Conservation (phyloP, 2,888 invertebrate species). For the Tineola bisselliella region DNA sequence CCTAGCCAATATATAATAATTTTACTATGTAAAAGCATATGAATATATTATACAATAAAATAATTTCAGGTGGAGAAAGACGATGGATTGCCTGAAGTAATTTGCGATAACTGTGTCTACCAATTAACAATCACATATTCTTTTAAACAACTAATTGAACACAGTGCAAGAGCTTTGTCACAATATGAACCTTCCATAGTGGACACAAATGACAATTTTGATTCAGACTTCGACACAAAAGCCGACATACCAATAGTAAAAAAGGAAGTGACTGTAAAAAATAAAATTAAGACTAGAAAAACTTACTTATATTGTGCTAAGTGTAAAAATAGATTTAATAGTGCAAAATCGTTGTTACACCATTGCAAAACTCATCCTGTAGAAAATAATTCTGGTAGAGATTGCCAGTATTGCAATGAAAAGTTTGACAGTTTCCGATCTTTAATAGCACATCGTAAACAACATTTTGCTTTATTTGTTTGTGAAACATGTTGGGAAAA, state of each 20-base stretch:
- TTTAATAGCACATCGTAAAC: slow-evolving; percentile 47
- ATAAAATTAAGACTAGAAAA: slow-evolving; percentile 20
- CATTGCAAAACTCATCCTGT: slow-evolving; percentile 47
- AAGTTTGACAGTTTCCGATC: slow-evolving; percentile 56
- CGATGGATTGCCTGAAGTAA: slow-evolving; percentile 38
- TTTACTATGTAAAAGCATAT: too few relatives aligned
- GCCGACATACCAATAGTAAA: slow-evolving; percentile 22
- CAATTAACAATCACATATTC: slow-evolving; percentile 57
- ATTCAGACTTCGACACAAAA: slow-evolving; percentile 33
- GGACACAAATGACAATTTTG: slow-evolving; percentile 28
- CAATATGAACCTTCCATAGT: neutral
- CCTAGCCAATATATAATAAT: too few relatives aligned
- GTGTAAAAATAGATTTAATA: slow-evolving; percentile 46
- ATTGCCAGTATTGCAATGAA: slow-evolving; percentile 57
- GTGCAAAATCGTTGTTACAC: slow-evolving; percentile 32
- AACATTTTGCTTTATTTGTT: slow-evolving; percentile 49
- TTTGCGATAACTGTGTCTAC: slow-evolving; percentile 55
- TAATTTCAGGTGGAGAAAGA: slow-evolving; percentile 31
- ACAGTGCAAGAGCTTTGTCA: slow-evolving; percentile 27
- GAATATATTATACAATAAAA: too few relatives aligned
- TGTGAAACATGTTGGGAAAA: slow-evolving; percentile 61
- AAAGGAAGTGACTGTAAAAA: slow-evolving; percentile 21
- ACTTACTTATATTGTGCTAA: slow-evolving; percentile 46
- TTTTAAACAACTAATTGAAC: slow-evolving; percentile 51
- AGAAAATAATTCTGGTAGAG: slow-evolving; percentile 40